These are phyloP conservation scores for Charina bottae DNA, from an alignment of 2,113 vertebrate species.

Conservation along the genomic window DNA sequence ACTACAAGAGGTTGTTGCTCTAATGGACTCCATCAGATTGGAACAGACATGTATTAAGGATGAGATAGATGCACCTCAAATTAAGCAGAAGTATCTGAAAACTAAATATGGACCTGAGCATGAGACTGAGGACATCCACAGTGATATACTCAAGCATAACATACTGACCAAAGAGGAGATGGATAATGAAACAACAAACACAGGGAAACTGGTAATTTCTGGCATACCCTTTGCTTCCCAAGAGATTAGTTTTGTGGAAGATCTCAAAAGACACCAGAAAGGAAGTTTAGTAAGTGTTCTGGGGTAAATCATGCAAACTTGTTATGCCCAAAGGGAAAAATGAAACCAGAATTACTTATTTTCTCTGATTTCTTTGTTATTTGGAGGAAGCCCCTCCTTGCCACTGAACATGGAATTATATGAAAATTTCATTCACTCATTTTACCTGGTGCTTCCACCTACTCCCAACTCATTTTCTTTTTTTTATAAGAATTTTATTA, in stretches of 20 bases:
- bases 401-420: background rate
- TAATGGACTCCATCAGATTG: constrained; percentile 68
- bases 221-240: constrained; percentile 27
- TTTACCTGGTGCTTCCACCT: background rate
- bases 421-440: background rate
- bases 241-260: constrained; percentile 24
- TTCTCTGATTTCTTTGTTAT: constrained; percentile 2
- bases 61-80: constrained; percentile 68
- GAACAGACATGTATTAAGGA: constrained; percentile 71
- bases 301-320: background rate
- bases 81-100: constrained; percentile 64
- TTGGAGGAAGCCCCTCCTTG: background rate
- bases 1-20: constrained; percentile 61
- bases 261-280: constrained; percentile 50
- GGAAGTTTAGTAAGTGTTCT: constrained; percentile 62
- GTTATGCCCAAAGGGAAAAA: background rate
- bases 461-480: background rate
- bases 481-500: too few relatives aligned
- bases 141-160: constrained; percentile 54
- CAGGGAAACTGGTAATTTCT: constrained; percentile 41
- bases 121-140: constrained; percentile 56
- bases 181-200: constrained; percentile 12
- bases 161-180: constrained; percentile 32
- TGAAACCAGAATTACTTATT: background rate
- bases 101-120: constrained; percentile 66